A percentile compares a stretch with the other conserved stretches of the same genome.
phyloP scores from a whole-genome alignment of 2,888 invertebrate species.

The Pantelozetes paolii region DNA sequence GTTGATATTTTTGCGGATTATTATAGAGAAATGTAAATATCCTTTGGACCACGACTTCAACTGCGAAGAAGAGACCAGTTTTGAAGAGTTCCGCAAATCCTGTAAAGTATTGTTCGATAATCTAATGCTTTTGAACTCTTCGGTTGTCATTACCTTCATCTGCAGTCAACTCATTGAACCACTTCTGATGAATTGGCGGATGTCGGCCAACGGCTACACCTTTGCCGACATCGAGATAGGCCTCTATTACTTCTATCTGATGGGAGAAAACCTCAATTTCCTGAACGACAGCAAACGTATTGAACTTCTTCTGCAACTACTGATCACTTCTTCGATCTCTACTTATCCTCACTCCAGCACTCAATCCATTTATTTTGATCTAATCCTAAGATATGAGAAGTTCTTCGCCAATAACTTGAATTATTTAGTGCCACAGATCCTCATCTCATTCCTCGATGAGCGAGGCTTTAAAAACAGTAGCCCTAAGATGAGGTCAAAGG shows the following conservation, averaged over 20 bases:
- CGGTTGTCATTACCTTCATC: conserved; percentile 38
- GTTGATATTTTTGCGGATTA: conserved; percentile 54
- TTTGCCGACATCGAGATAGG: conserved; percentile 56
- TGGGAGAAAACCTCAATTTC: conserved; percentile 52
- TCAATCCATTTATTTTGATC: conserved; percentile 50
- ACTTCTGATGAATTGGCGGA: conserved; percentile 35
- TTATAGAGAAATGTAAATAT: conserved; percentile 54
- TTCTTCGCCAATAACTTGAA: conserved; percentile 57
- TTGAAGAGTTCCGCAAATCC: conserved; percentile 58
- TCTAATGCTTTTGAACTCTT: conserved; percentile 50
- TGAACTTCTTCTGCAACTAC: conserved; percentile 36
- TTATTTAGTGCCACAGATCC: conserved; percentile 53
- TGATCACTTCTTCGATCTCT: conserved; percentile 39
- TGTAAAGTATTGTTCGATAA: conserved; percentile 58
- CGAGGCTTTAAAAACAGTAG: conserved; percentile 56
- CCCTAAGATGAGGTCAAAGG: conserved; percentile 57
- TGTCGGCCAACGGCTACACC: conserved; percentile 17
- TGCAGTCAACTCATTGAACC: conserved; percentile 39
- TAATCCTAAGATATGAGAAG: conserved; percentile 58
- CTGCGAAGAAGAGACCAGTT: conserved; percentile 58
- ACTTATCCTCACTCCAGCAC: conserved; percentile 30
- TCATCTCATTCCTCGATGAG: conserved; percentile 55
- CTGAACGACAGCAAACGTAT: conserved; percentile 34
- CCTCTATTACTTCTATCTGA: conserved; percentile 55
- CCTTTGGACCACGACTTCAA: conserved; percentile 46